These are phyloP conservation scores for Scylla paramamosain DNA, from an alignment of 1,140 invertebrate genomes.

Conservation along the genomic window DNA sequence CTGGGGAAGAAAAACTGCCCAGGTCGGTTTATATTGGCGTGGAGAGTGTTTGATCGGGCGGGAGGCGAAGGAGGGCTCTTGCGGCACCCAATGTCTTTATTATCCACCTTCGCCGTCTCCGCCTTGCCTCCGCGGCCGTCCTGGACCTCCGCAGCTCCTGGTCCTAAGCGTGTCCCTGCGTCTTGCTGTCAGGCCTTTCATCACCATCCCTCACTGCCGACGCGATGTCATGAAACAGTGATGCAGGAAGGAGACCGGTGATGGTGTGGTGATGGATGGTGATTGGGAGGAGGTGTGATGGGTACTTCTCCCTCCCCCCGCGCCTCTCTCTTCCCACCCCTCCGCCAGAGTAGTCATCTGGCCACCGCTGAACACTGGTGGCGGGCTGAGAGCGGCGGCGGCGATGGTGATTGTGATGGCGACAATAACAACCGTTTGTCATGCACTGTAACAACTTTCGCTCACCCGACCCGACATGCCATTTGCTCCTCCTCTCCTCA, in stretches of 20 bases:
- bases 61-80: background rate
- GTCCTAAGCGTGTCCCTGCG: no score
- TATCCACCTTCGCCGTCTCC: background rate
- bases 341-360: background rate
- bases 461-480: background rate
- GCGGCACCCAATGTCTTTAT: background rate
- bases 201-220: background rate
- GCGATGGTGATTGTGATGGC: background rate
- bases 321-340: background rate
- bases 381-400: background rate
- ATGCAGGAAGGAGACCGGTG: constrained; percentile 7
- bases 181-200: background rate
- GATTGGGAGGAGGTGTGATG: background rate
- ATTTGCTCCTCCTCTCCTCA: background rate
- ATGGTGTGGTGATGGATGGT: constrained; percentile 43
- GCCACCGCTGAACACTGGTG: background rate
- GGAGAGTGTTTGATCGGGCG: constrained; percentile 45
- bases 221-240: constrained; percentile 18
- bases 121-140: background rate
- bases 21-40: constrained; percentile 31
- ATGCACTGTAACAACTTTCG: no score
- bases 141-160: no score
- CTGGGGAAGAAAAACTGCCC: background rate
- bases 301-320: background rate
- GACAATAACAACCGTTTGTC: no score